Evolutionary conservation across 2,888 invertebrate genomes (phyloP).

Genomic region (Agrotis segetum): DNA sequence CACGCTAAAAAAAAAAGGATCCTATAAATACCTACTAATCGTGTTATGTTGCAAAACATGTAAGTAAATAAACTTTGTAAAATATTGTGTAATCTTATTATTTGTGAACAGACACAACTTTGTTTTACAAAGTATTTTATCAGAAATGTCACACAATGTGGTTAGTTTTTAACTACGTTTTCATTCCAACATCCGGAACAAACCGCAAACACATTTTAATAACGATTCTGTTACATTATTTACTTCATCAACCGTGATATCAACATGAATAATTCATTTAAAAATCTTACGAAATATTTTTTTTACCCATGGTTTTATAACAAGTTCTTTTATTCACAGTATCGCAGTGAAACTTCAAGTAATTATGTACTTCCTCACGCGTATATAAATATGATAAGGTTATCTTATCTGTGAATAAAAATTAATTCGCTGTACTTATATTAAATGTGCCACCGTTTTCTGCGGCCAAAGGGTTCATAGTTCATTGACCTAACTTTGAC

Average conservation of each 20-base stretch:
- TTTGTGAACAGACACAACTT: too few species aligned
- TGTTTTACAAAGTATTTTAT: background rate
- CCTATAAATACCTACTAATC: background rate
- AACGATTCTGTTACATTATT: conserved; percentile 1
- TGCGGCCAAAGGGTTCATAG: conserved; percentile 17
- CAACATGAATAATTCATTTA: conserved; percentile 10
- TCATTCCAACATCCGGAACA: background rate
- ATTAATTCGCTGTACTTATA: conserved; percentile 8
- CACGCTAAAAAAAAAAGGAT: too few species aligned
- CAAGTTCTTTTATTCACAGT: background rate
- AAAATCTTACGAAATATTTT: background rate
- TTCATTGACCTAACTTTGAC: conserved; percentile 41
- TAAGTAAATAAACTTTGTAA: background rate
- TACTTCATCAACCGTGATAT: background rate
- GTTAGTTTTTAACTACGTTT: background rate
- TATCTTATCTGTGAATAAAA: conserved; percentile 18
- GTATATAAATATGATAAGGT: conserved; percentile 2
- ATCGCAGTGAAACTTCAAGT: conserved; percentile 5
- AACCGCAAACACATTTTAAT: background rate
- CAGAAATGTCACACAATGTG: background rate
- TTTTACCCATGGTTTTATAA: background rate
- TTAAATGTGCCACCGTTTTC: background rate
- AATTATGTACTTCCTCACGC: background rate
- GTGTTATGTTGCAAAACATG: background rate
- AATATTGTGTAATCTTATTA: too few species aligned